These are phyloP conservation scores for Phocides pigmalion DNA, from an alignment of 1,140 invertebrate genomes.

Conservation along the genomic window DNA sequence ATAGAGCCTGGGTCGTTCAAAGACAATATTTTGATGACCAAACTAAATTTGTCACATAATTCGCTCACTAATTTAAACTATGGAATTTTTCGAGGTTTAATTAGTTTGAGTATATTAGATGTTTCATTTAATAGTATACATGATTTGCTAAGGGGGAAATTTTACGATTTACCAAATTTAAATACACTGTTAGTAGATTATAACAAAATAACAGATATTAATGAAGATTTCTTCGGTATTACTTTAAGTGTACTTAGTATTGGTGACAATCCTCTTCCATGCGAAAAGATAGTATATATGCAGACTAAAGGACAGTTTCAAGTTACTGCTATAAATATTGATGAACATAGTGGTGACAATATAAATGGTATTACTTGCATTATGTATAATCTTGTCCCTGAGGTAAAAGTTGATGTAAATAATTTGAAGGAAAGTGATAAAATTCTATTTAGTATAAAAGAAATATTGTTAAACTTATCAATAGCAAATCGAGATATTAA, in stretches of 20 bases:
- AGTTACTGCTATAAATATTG: conserved; percentile 42
- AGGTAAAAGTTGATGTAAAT: background rate
- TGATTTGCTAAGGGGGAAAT: conserved; percentile 36
- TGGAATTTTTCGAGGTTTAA: conserved; percentile 49
- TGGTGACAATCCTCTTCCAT: conserved; percentile 49
- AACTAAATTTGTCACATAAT: conserved; percentile 49
- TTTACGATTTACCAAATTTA: conserved; percentile 40
- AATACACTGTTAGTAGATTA: conserved; percentile 40
- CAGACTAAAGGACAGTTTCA: conserved; percentile 9
- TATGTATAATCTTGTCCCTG: conserved; percentile 1
- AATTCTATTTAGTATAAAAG: background rate
- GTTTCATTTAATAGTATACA: conserved; percentile 29
- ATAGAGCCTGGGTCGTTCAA: conserved; percentile 50
- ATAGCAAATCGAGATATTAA: background rate
- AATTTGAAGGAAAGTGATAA: conserved; percentile 1
- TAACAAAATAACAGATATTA: conserved; percentile 39
- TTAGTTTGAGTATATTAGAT: conserved; percentile 16
- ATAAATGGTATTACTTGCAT: conserved; percentile 53
- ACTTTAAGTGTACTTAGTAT: conserved; percentile 23
- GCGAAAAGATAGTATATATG: conserved; percentile 40
- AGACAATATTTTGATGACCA: conserved; percentile 38
- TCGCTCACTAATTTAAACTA: conserved; percentile 39
- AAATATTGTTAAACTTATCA: conserved; percentile 13
- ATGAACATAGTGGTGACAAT: conserved; percentile 46
- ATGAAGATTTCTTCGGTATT: conserved; percentile 10